Conservation (phyloP, 2,113 vertebrate species). For the Mustelus asterias region DNA sequence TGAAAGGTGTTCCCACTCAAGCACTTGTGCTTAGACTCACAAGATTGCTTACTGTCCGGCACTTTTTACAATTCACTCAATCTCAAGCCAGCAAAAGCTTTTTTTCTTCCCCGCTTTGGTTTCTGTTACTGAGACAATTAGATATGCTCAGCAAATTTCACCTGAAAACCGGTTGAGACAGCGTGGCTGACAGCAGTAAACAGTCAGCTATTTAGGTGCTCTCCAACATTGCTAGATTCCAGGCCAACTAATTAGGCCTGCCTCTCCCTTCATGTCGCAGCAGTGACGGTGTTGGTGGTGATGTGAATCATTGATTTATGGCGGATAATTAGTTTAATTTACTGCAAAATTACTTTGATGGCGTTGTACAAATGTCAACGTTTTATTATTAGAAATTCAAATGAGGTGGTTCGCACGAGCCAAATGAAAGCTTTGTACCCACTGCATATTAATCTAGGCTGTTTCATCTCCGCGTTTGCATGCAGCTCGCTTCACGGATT, state of each 20-base stretch:
- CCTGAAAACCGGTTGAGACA: background rate
- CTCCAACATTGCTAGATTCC: background rate
- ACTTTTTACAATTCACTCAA: background rate
- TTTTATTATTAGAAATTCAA: conserved; percentile 20
- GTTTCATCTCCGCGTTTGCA: background rate
- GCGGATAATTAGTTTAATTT: conserved; percentile 19
- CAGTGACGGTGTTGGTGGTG: background rate
- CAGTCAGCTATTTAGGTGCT: background rate
- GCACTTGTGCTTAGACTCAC: background rate
- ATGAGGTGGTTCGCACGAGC: background rate
- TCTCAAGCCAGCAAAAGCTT: background rate
- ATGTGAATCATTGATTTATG: background rate
- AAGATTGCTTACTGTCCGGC: background rate
- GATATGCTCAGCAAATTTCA: background rate
- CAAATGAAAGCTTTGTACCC: background rate
- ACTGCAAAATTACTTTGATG: conserved; percentile 18
- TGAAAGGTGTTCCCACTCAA: background rate
- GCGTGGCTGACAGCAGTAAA: background rate
- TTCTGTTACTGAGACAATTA: background rate
- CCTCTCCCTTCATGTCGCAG: background rate
- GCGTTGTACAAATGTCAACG: background rate
- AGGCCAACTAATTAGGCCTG: background rate
- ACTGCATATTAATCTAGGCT: background rate
- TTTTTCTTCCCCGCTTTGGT: background rate
- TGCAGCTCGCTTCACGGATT: background rate